phyloP scores from a whole-genome alignment of 2,113 vertebrate genomes.

The Urocitellus parryii region DNA sequence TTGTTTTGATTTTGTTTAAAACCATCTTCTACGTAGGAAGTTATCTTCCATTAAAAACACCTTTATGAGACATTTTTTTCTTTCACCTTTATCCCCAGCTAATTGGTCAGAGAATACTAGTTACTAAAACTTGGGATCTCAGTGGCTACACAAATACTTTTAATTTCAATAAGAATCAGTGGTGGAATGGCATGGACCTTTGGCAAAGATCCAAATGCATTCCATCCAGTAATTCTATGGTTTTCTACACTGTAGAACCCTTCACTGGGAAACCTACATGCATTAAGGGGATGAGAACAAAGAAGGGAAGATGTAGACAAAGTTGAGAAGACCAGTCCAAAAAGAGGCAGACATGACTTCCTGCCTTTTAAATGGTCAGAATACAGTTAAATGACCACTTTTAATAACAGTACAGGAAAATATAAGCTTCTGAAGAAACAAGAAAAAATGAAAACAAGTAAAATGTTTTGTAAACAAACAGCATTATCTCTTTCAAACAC shows the following conservation, averaged over 20 bases:
- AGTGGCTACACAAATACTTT: background rate
- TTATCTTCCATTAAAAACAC: background rate
- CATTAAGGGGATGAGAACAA: background rate
- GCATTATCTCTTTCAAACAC: background rate
- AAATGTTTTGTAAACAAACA: background rate
- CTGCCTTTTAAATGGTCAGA: background rate
- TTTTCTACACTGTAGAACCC: too few relatives aligned
- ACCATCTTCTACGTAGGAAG: background rate
- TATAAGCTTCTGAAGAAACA: background rate
- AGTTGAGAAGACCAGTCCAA: rapidly evolving
- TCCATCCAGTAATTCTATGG: background rate
- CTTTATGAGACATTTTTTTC: background rate
- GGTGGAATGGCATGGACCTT: rapidly evolving
- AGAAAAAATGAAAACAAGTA: background rate
- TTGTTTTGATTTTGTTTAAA: background rate
- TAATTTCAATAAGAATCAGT: background rate
- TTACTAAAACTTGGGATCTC: background rate
- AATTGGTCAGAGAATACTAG: background rate
- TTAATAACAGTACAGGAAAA: background rate
- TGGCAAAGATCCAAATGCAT: background rate
- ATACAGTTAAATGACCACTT: too few relatives aligned
- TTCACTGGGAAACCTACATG: background rate
- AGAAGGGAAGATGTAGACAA: rapidly evolving
- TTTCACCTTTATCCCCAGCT: background rate
- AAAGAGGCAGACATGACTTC: background rate